phyloP scores from a whole-genome alignment of 2,797 vertebrate species.

The Perodicticus potto region DNA sequence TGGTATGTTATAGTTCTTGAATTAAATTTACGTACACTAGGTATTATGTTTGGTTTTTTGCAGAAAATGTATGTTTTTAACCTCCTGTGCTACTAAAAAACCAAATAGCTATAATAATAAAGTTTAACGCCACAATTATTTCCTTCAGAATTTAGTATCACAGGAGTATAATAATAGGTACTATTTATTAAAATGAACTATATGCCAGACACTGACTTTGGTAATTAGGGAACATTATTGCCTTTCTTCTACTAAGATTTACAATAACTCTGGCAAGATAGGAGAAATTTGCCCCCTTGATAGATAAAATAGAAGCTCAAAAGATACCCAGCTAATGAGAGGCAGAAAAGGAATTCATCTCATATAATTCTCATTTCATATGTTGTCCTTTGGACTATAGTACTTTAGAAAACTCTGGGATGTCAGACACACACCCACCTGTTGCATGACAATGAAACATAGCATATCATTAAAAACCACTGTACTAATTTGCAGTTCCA shows the following conservation, averaged over 20 bases:
- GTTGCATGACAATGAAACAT: not conserved
- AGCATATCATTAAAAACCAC: not conserved
- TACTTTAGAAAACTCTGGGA: not conserved
- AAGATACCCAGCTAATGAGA: not conserved
- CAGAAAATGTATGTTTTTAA: not conserved
- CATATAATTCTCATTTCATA: not conserved
- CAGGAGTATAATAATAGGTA: not conserved
- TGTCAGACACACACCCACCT: not conserved
- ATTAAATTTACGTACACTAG: not conserved
- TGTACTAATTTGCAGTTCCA: not conserved
- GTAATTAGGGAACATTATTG: not conserved
- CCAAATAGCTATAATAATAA: not conserved
- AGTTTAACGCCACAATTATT: slow-evolving; percentile 13
- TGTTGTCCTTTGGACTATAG: not conserved
- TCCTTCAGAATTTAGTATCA: not conserved
- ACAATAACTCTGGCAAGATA: not conserved
- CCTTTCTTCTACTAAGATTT: not conserved
- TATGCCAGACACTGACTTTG: not conserved
- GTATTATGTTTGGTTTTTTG: slow-evolving; percentile 22
- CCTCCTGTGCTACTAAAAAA: not conserved
- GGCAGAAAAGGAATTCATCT: not conserved
- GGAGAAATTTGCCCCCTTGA: not conserved
- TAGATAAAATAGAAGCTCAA: not conserved
- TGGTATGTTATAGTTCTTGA: not conserved
- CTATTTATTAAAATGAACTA: slow-evolving; percentile 33